Percentiles rank a stretch among this genome's conserved stretches.
Conservation (phyloP, 2,888 invertebrate species). For the Ormyrus pomaceus region DNA sequence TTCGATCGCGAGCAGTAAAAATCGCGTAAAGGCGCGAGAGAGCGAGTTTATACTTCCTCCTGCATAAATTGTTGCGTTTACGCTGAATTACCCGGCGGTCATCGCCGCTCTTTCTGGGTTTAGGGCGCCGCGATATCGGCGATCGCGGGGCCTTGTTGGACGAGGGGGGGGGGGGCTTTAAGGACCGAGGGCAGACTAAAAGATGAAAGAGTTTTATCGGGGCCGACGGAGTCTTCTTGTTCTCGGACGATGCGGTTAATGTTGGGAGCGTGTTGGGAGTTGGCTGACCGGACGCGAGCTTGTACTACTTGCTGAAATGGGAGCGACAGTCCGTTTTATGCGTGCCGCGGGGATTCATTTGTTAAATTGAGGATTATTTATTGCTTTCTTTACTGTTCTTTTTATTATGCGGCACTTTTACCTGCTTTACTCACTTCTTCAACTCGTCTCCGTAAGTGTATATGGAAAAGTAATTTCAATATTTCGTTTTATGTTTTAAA, state of each 20-base stretch:
- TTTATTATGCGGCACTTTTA: background rate
- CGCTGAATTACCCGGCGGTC: conserved; percentile 13
- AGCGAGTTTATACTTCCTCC: conserved; percentile 12
- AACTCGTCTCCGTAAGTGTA: too few species aligned
- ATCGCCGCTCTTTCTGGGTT: too few species aligned
- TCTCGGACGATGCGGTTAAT: background rate
- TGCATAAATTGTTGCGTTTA: conserved; percentile 44
- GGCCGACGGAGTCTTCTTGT: too few species aligned
- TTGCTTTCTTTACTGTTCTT: background rate
- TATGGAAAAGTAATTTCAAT: too few species aligned
- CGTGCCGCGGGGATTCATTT: conserved; percentile 1
- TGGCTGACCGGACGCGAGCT: background rate
- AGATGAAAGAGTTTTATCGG: conserved; percentile 27
- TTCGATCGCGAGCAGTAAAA: conserved; percentile 45
- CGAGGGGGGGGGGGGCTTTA: background rate
- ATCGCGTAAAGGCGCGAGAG: conserved; percentile 27
- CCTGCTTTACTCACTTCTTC: background rate
- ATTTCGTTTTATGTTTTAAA: too few species aligned
- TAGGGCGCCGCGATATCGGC: too few species aligned
- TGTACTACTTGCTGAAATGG: background rate
- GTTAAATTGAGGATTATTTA: conserved; percentile 11
- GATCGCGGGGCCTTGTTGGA: background rate
- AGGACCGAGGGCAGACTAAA: too few species aligned
- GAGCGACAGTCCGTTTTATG: background rate
- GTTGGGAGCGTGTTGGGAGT: background rate